A percentile compares a stretch with the other conserved stretches of the same genome.
phyloP scores from a whole-genome alignment of 1,140 invertebrate species.

The Adelges cooleyi region DNA sequence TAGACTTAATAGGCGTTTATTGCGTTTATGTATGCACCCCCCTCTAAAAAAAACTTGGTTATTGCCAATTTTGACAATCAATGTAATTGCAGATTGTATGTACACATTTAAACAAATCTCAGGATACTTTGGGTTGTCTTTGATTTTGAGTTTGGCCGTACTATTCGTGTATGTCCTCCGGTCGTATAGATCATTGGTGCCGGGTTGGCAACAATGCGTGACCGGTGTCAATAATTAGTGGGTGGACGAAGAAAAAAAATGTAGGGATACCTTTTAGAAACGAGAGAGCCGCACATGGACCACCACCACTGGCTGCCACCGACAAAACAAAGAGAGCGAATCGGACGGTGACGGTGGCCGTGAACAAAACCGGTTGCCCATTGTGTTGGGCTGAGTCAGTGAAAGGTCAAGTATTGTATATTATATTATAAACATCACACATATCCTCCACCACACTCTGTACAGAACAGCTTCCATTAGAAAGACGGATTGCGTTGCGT shows the following conservation, averaged over 20 bases:
- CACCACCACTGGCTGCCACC: not conserved
- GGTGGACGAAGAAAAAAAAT: not conserved
- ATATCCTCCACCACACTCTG: not conserved
- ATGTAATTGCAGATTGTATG: too few species aligned
- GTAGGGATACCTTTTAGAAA: not conserved
- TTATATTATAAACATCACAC: too few species aligned
- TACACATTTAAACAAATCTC: too few species aligned
- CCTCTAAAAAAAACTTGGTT: too few species aligned
- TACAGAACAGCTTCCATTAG: constrained; percentile 1
- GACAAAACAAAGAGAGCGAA: constrained; percentile 27
- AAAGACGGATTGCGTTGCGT: not conserved
- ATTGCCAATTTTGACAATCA: too few species aligned
- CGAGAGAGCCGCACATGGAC: not conserved
- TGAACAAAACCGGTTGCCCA: constrained; percentile 24
- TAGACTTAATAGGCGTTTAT: too few species aligned
- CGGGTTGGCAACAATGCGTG: constrained; percentile 14
- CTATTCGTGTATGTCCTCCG: too few species aligned
- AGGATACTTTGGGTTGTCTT: too few species aligned
- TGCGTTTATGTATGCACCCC: too few species aligned
- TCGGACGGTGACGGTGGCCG: constrained; percentile 1
- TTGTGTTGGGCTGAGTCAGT: not conserved
- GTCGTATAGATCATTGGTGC: too few species aligned
- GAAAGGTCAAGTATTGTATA: constrained; percentile 15
- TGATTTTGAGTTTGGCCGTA: too few species aligned
- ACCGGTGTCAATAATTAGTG: constrained; percentile 11